Evolutionary conservation across 2,113 vertebrate species (phyloP).

Genomic region (Tupaia chinensis): DNA sequence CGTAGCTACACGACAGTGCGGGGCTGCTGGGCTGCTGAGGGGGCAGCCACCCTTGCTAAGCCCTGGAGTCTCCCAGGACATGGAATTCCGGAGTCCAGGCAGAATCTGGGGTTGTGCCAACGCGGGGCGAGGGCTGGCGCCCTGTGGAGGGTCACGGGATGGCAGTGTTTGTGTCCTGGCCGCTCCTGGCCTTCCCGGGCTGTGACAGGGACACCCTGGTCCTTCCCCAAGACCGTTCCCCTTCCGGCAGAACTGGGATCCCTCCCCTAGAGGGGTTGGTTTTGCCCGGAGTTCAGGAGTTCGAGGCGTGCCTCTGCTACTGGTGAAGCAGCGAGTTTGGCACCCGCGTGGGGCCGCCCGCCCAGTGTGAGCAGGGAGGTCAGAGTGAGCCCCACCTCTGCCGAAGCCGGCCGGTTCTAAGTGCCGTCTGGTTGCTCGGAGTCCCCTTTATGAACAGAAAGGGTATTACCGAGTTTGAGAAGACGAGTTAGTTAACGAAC

Average conservation of each 20-base stretch:
- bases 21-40: not conserved
- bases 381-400: not conserved
- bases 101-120: fast-evolving
- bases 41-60: not conserved
- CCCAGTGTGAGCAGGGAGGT: too few species aligned
- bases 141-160: not conserved
- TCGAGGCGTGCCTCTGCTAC: too few species aligned
- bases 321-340: fast-evolving
- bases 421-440: not conserved
- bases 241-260: not conserved
- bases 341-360: too few species aligned
- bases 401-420: not conserved
- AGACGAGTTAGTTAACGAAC: conserved; percentile 76
- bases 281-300: too few species aligned
- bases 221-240: not conserved
- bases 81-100: not conserved
- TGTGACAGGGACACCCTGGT: fast-evolving
- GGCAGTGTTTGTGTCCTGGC: fast-evolving
- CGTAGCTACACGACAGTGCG: not conserved
- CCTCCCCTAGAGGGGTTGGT: fast-evolving
- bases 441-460: conserved; percentile 50
- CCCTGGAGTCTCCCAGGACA: not conserved
- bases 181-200: not conserved
- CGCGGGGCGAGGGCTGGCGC: fast-evolving
- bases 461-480: conserved; percentile 38